Evolutionary conservation across 2,888 invertebrate genomes (phyloP).

Genomic region (Cheilosia variabilis): DNA sequence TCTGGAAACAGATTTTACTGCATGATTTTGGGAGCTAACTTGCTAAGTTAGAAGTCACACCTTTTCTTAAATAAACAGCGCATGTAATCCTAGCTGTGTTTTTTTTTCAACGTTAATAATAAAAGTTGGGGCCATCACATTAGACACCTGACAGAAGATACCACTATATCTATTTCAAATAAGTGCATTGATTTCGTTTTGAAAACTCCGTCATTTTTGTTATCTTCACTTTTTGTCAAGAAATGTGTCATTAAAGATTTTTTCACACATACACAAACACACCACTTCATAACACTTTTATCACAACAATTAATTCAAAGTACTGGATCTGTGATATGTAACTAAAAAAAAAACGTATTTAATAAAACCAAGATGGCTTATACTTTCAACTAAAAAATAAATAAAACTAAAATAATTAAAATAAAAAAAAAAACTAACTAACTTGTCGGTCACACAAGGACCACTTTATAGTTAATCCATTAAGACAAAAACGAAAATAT

Average conservation of each 20-base stretch:
- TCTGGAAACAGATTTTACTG: too few relatives aligned
- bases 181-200: too few relatives aligned
- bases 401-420: conserved; percentile 35
- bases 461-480: conserved; percentile 28
- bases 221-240: neutral
- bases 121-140: too few relatives aligned
- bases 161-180: too few relatives aligned
- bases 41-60: too few relatives aligned
- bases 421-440: conserved; percentile 21
- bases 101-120: too few relatives aligned
- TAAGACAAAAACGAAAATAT: conserved; percentile 29
- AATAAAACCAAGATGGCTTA: conserved; percentile 64
- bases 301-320: conserved; percentile 77
- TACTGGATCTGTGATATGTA: conserved; percentile 84
- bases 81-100: too few relatives aligned
- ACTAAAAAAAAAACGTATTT: conserved; percentile 78
- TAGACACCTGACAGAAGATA: too few relatives aligned
- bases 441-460: conserved; percentile 67
- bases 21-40: too few relatives aligned
- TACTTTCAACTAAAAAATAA: conserved; percentile 52
- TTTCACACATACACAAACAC: conserved; percentile 22
- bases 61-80: too few relatives aligned
- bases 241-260: conserved; percentile 25
- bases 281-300: conserved; percentile 62
- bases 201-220: neutral